Evolutionary conservation across 2,113 vertebrate genomes (phyloP), one percentile per base, ranked within the genome.

Genomic region (Pachycephala philippinensis): DNA sequence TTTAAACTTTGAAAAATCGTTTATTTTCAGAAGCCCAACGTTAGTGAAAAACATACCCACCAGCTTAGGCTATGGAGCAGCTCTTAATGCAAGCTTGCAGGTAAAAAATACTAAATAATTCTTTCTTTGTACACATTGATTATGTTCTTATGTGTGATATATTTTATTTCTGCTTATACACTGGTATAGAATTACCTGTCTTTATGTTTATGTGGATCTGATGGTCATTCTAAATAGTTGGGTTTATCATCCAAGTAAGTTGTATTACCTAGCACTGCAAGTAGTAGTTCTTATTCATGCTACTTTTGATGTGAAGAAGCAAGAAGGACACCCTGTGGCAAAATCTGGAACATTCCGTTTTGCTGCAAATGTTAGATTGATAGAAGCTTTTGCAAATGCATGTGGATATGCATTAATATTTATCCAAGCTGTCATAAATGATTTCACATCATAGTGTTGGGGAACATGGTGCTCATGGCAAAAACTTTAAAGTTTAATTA

Each of bases 401-500:
- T 99, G 98, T 98, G 98, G 98, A 98, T 98, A 96, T 98, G 98
- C 99, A 99, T 99, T 99, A 99, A 99, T 99, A 99, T 99, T 99
- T 99, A 99, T 99, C 98, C 98, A 98, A 98, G 98, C 99, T 99
- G 99, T 99, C 99, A 99, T 99, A 99, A 99, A 99, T 99, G 99
- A 99, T 99, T 99, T 99, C 99, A 98, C 98, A 99, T 99, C 98
- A 97, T 98, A 98, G 98, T 98, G 98, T 98, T 98, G 97, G 98
- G 97, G 98, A 98, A 98, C 98, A 98, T 98, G 98, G 98, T 98
- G 99, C 98, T 99, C 98, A 98, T 99, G 99, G 99, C 98, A 98
- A 99, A 99, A 99, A 99, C 98, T 98, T 99, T 98, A 98, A 99
- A 99, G 98, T 98, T 99, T 99, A 99, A 99, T 99, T 99, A 98